Percentiles rank a stretch among this genome's conserved stretches.
These are phyloP conservation scores for Vanessa tameamea DNA, from an alignment of 1,140 invertebrate genomes.

Conservation along the genomic window DNA sequence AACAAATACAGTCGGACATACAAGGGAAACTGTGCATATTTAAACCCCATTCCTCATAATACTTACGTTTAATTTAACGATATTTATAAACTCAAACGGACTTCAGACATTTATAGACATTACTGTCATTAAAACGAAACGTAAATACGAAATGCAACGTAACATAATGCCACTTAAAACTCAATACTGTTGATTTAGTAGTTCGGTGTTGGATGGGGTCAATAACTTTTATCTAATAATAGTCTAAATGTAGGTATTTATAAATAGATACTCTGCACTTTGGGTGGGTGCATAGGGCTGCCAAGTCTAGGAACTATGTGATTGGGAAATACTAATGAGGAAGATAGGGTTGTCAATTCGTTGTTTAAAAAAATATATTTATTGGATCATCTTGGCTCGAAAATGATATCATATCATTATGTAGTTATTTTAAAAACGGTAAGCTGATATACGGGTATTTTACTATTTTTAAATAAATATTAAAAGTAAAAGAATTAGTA, in stretches of 20 bases:
- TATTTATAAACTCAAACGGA: neutral
- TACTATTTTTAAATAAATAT: too few species aligned
- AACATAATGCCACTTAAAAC: constrained; percentile 18
- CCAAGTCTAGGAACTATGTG: constrained; percentile 3
- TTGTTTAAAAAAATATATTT: too few species aligned
- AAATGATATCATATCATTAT: too few species aligned
- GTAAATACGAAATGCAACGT: neutral
- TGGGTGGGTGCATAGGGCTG: constrained; percentile 21
- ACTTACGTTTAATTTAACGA: neutral
- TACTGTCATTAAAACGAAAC: constrained; percentile 5
- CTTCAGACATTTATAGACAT: neutral
- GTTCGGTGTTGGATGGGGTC: constrained; percentile 28
- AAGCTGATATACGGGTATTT: too few species aligned
- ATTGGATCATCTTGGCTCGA: too few species aligned
- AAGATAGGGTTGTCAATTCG: neutral
- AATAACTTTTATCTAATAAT: constrained; percentile 44
- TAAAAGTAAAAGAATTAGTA: too few species aligned
- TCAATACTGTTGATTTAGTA: constrained; percentile 23
- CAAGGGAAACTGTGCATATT: too few species aligned
- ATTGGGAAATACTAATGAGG: neutral
- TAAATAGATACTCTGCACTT: constrained; percentile 32
- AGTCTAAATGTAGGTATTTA: constrained; percentile 40
- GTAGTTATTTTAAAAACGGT: too few species aligned
- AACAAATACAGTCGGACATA: too few species aligned
- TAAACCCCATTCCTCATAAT: too few species aligned